Conservation (phyloP, 1,140 invertebrate species). For the Semibalanus balanoides region DNA sequence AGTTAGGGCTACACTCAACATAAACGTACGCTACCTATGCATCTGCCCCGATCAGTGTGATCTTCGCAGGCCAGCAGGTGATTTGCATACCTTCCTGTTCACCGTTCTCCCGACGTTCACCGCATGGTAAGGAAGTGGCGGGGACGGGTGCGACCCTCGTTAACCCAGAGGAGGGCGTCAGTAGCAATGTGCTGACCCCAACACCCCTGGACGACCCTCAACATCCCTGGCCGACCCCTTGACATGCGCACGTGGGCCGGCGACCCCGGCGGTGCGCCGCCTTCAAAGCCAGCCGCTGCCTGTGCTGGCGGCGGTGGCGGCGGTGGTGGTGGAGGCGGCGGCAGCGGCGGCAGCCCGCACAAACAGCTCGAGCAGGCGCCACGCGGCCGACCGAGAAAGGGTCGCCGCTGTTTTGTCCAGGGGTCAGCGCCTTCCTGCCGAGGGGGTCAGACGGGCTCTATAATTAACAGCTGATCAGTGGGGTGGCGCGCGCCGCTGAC, state of each 20-base stretch:
- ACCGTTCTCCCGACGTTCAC: too few species aligned
- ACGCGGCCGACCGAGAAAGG: neutral
- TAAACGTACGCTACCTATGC: too few species aligned
- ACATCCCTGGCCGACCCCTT: neutral
- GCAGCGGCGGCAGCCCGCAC: too few species aligned
- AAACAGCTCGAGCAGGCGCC: too few species aligned
- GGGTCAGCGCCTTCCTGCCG: neutral
- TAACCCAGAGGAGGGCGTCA: neutral
- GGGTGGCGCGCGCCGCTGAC: neutral
- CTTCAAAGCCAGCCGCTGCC: neutral
- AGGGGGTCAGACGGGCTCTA: neutral
- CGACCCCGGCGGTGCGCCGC: neutral
- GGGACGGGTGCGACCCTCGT: neutral
- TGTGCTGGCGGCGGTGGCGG: too few species aligned
- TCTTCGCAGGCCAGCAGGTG: too few species aligned
- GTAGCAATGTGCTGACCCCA: neutral
- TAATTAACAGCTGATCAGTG: slow-evolving; percentile 2
- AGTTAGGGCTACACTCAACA: too few species aligned
- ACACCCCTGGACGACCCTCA: neutral
- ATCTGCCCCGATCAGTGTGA: too few species aligned
- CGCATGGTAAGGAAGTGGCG: too few species aligned
- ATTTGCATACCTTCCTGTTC: too few species aligned
- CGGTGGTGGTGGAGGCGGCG: neutral
- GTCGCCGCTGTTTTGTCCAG: neutral
- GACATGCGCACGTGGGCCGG: neutral